Evolutionary conservation across 2,113 vertebrate species (phyloP).

Genomic region (Xiphorhynchus elegans): DNA sequence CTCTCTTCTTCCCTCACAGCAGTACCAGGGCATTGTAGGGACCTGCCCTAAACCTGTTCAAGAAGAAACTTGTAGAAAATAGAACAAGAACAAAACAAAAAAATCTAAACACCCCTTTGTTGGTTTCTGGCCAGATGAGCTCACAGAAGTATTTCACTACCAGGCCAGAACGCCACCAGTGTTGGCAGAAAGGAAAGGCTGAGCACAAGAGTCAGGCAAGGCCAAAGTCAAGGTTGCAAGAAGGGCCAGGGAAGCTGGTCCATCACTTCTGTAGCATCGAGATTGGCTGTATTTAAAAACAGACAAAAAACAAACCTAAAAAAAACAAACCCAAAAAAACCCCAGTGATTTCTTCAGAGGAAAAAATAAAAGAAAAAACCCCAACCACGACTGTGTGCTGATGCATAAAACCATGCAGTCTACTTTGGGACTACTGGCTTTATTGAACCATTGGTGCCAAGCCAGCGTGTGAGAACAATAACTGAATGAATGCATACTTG

Average conservation of each 20-base stretch:
- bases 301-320: neutral
- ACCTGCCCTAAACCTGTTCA: neutral
- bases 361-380: accelerated
- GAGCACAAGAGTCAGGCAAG: neutral
- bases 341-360: neutral
- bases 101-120: neutral
- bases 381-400: neutral
- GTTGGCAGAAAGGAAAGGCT: neutral
- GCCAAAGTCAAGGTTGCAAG: neutral
- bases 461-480: neutral
- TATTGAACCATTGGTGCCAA: neutral
- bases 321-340: too few relatives aligned
- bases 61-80: neutral
- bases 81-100: neutral
- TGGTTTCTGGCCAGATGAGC: neutral
- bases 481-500: neutral
- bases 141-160: neutral
- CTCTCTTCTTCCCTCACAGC: neutral
- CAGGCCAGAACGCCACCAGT: accelerated
- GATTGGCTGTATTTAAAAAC: neutral
- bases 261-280: neutral
- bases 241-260: neutral
- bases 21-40: neutral
- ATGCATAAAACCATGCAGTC: neutral
- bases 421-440: neutral